A percentile compares a stretch with the other conserved stretches of the same genome.
Evolutionary conservation across 2,797 vertebrate species (phyloP).

Genomic region (Ara ararauna): DNA sequence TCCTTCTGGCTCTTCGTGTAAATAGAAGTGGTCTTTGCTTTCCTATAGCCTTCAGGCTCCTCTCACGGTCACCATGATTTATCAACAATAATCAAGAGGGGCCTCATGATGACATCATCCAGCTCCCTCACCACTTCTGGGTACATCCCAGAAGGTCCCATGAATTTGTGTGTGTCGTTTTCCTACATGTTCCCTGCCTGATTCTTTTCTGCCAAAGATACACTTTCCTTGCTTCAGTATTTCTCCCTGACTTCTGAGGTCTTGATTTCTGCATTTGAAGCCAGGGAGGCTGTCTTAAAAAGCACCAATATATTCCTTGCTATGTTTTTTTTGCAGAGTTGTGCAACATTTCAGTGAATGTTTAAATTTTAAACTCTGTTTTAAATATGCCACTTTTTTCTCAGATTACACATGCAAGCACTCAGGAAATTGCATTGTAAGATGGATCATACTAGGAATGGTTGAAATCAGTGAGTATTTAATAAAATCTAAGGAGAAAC

Average conservation of each 20-base stretch:
- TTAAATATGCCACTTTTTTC: neutral
- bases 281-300: neutral
- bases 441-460: neutral
- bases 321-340: neutral
- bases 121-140: neutral
- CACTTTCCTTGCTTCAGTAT: neutral
- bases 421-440: neutral
- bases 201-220: neutral
- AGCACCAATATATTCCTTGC: neutral
- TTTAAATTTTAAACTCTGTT: neutral
- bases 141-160: neutral
- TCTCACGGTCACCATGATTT: neutral
- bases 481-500: neutral
- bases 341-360: neutral
- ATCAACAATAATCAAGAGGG: neutral
- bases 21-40: neutral
- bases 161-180: neutral
- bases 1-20: neutral
- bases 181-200: neutral
- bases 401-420: neutral
- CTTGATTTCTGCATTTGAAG: neutral
- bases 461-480: neutral
- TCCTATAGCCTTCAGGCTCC: neutral
- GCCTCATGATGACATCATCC: neutral
- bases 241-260: neutral